These are phyloP conservation scores for Gobiocypris rarus DNA, from an alignment of 2,113 vertebrate species.

Conservation along the genomic window DNA sequence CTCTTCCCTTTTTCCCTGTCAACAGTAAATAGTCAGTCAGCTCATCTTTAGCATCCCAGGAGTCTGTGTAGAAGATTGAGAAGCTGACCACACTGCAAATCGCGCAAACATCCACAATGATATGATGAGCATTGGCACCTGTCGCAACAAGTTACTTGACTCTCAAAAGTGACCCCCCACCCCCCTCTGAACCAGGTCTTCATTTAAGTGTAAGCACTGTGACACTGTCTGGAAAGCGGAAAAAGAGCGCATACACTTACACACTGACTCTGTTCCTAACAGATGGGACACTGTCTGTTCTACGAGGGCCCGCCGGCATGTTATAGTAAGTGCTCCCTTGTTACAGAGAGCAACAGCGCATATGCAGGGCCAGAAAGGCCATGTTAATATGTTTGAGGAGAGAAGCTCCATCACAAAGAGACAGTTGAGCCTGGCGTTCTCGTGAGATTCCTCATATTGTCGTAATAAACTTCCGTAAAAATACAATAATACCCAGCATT, in stretches of 20 bases:
- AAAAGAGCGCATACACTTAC: conserved; percentile 33
- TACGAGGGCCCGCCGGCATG: conserved; percentile 48
- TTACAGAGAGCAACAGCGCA: conserved; percentile 42
- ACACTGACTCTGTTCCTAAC: background rate
- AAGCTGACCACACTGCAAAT: conserved; percentile 64
- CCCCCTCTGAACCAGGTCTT: conserved; percentile 42
- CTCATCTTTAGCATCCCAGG: conserved; percentile 35
- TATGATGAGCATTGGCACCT: conserved; percentile 75
- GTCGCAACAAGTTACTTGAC: conserved; percentile 68
- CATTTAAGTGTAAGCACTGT: conserved; percentile 58
- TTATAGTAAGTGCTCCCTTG: conserved; percentile 59
- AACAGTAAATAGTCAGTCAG: conserved; percentile 58
- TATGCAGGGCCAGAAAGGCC: conserved; percentile 49
- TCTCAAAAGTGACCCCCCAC: conserved; percentile 54
- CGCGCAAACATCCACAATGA: conserved; percentile 63
- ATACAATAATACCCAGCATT: conserved; percentile 13
- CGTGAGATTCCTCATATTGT: conserved; percentile 29
- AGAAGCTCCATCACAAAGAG: conserved; percentile 4
- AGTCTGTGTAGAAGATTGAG: conserved; percentile 46
- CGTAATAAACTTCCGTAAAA: conserved; percentile 16
- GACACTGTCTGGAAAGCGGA: conserved; percentile 45
- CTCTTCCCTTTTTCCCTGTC: conserved; percentile 57
- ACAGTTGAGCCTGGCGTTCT: conserved; percentile 15
- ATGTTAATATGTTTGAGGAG: conserved; percentile 34
- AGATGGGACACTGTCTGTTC: conserved; percentile 39